Evolutionary conservation across 2,113 vertebrate species (phyloP).

Genomic region (Eidolon helvum): DNA sequence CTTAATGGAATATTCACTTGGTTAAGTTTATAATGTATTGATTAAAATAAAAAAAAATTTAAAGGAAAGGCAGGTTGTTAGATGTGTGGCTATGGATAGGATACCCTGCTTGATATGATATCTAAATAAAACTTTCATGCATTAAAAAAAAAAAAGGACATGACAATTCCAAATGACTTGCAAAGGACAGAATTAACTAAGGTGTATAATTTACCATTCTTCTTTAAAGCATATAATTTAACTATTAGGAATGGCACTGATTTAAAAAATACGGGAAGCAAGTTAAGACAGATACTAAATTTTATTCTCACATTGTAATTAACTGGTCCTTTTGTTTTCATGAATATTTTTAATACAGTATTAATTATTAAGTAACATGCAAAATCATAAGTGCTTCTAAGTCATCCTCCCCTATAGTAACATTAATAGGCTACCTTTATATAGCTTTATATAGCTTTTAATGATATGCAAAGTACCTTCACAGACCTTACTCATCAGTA

Average conservation of each 20-base stretch:
- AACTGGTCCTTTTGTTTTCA: background rate
- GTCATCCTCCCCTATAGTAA: background rate
- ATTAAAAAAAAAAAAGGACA: background rate
- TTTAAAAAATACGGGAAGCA: slow-evolving; percentile 3
- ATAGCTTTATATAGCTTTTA: background rate
- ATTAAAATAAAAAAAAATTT: background rate
- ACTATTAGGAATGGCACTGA: background rate
- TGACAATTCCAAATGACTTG: background rate
- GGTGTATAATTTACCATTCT: background rate
- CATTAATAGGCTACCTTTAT: background rate
- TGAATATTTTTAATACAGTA: background rate
- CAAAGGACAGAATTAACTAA: background rate
- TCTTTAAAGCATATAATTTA: background rate
- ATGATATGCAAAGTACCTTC: background rate
- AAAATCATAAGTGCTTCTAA: background rate
- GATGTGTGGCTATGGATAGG: background rate
- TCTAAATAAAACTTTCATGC: background rate
- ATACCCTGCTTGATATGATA: background rate
- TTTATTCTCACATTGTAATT: background rate
- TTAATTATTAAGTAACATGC: background rate
- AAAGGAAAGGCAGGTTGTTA: background rate
- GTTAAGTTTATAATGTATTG: background rate
- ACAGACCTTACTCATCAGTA: background rate
- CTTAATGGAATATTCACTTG: background rate
- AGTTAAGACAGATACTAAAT: background rate